Evolutionary conservation across 2,888 invertebrate species (phyloP), one percentile per base, ranked within the genome.

Genomic region (Brenthis hecate): DNA sequence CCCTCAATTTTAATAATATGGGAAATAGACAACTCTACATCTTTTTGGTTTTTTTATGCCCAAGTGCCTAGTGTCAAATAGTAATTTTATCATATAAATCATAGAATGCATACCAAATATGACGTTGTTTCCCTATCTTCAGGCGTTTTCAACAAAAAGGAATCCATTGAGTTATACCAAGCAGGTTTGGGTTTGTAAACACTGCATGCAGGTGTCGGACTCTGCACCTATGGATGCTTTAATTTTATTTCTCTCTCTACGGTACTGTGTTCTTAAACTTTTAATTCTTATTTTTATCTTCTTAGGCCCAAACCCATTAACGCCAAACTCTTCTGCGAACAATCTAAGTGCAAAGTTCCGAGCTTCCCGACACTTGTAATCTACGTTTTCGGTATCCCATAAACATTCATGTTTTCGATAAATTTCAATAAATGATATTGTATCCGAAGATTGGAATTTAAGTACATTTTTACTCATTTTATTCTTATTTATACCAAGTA

Each of bases 241-340:
- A 23, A 47, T 48, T 16, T 58, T 48, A 13, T 58, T 58, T 48
- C 43, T 58, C n/a, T 58, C 58, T 8, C 13, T 48, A 8, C 48
- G 47, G 43, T 58, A 58, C 19, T 58, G 58, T 23, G 23, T 43
- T 23, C 58, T 36, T 58, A 47, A 47, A 48, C 47, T 58, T 58
- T 58, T 58, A 1, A 58, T 58, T 58, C 47, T 58, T 3, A 1
- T 58, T 58, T 16, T 58, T 11, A 58, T 58, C 19, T 58, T 47
- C 43, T 58, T 58, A 23, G 47, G 58, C 4, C 58, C 58, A 58
- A 23, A 58, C 11, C 47, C 47, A 13, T 43, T 23, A 43, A 47
- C 19, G 6, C 58, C 58, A 58, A 58, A 58, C 6, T 58, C 58
- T 14, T 28, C 13, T 55, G 23, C 8, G 13, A 58, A 58, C 2